phyloP scores from a whole-genome alignment of 2,113 vertebrate genomes.

The Pelvicachromis taeniatus region DNA sequence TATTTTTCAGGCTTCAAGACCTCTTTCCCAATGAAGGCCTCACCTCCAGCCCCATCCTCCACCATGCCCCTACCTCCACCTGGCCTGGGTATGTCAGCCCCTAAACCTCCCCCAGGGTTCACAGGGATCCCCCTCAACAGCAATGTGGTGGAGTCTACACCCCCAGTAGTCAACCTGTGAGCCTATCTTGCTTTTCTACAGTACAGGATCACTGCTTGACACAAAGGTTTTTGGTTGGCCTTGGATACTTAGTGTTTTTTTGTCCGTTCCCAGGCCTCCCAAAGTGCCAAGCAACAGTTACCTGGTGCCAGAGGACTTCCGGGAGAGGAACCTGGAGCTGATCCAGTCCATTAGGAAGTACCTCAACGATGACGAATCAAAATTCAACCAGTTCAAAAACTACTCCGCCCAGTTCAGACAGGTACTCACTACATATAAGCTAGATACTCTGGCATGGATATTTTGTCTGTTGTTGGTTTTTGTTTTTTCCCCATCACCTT shows the following conservation, averaged over 20 bases:
- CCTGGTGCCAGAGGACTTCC: slow-evolving; percentile 89
- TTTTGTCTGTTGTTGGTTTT: fast-evolving
- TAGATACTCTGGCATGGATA: neutral
- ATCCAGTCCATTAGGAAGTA: slow-evolving; percentile 91
- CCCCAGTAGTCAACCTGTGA: slow-evolving; percentile 78
- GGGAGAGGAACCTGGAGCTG: slow-evolving; percentile 89
- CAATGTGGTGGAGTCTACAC: slow-evolving; percentile 72
- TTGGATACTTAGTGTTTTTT: neutral
- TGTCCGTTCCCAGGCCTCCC: slow-evolving; percentile 51
- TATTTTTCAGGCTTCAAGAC: slow-evolving; percentile 82
- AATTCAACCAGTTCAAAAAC: slow-evolving; percentile 92
- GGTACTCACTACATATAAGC: slow-evolving; percentile 64
- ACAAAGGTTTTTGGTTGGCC: neutral
- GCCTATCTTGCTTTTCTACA: slow-evolving; percentile 12
- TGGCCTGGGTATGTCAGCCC: slow-evolving; percentile 76
- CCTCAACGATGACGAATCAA: slow-evolving; percentile 85
- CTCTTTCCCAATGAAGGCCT: slow-evolving; percentile 80
- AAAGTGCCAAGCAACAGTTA: slow-evolving; percentile 68
- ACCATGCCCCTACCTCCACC: slow-evolving; percentile 68
- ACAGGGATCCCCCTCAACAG: slow-evolving; percentile 82
- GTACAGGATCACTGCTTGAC: neutral
- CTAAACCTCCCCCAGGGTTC: slow-evolving; percentile 94
- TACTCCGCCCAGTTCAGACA: slow-evolving; percentile 95
- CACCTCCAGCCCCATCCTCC: slow-evolving; percentile 34
- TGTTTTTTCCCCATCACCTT: neutral